phyloP scores from a whole-genome alignment of 2,113 vertebrate genomes.

The Macquaria ambigua region DNA sequence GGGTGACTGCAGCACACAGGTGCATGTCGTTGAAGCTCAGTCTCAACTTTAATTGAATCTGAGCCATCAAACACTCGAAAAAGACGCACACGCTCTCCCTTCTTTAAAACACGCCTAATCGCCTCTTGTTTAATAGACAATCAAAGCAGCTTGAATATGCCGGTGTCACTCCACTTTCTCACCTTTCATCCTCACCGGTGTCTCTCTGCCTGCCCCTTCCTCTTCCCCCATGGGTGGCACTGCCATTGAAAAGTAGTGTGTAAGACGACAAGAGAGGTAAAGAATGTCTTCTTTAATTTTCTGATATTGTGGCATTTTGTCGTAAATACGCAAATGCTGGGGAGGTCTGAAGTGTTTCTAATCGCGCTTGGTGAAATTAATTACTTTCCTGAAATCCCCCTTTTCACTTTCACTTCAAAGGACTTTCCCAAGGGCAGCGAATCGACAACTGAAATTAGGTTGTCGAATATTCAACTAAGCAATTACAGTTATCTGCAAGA shows the following conservation, averaged over 20 bases:
- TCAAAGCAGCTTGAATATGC: background rate
- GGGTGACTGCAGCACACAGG: constrained; percentile 18
- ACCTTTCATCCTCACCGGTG: constrained; percentile 36
- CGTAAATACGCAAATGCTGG: constrained; percentile 73
- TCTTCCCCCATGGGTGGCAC: constrained; percentile 56
- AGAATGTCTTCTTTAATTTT: constrained; percentile 76
- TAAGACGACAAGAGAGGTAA: constrained; percentile 54
- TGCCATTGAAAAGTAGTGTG: constrained; percentile 34
- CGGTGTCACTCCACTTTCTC: constrained; percentile 40
- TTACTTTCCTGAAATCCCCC: constrained; percentile 81
- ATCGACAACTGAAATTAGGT: constrained; percentile 83
- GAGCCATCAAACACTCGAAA: background rate
- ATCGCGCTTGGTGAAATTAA: constrained; percentile 83
- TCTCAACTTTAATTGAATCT: background rate
- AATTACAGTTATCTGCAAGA: constrained; percentile 84
- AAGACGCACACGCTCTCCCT: background rate
- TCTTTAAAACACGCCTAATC: constrained; percentile 4
- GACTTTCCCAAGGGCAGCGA: constrained; percentile 85
- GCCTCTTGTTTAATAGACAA: constrained; percentile 41
- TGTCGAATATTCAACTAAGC: constrained; percentile 83
- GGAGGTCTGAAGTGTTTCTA: constrained; percentile 82
- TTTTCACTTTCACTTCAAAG: constrained; percentile 85
- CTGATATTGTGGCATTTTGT: constrained; percentile 68
- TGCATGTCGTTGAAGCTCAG: background rate
- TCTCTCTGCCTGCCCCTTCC: constrained; percentile 3